Evolutionary conservation across 2,888 invertebrate species (phyloP).

Genomic region (Drosophila ezoana): DNA sequence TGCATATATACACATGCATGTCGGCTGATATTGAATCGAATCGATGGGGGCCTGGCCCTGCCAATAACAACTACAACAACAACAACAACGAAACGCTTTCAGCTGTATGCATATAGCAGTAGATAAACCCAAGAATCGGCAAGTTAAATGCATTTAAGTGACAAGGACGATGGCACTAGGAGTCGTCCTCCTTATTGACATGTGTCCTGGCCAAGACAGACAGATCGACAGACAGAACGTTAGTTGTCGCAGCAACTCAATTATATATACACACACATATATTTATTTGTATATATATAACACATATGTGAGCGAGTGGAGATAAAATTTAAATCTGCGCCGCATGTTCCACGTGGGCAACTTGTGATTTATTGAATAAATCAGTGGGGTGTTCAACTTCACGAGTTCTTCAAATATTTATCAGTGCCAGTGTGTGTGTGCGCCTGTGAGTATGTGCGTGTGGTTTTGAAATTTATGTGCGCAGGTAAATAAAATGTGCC

Average conservation of each 20-base stretch:
- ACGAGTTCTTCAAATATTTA: conserved; percentile 70
- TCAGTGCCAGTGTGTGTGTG: conserved; percentile 27
- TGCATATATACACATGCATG: not conserved
- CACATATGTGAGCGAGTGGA: conserved; percentile 30
- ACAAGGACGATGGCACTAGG: conserved; percentile 46
- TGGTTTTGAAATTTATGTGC: conserved; percentile 73
- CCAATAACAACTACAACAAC: conserved; percentile 43
- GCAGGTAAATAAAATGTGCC: conserved; percentile 68
- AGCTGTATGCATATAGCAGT: conserved; percentile 21
- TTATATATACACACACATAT: conserved; percentile 19
- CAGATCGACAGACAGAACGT: conserved; percentile 17
- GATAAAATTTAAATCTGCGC: conserved; percentile 69
- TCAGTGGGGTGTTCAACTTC: conserved; percentile 59
- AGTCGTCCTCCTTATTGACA: conserved; percentile 56
- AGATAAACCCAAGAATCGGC: conserved; percentile 25
- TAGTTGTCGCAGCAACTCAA: conserved; percentile 35
- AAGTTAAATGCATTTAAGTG: conserved; percentile 73
- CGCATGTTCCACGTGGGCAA: conserved; percentile 46
- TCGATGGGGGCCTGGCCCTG: conserved; percentile 38
- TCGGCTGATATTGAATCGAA: conserved; percentile 48
- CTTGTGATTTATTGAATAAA: conserved; percentile 80
- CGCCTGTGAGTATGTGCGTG: conserved; percentile 15
- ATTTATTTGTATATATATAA: not conserved
- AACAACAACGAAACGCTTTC: conserved; percentile 53
- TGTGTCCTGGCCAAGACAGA: conserved; percentile 53